Evolutionary conservation across 2,797 vertebrate genomes (phyloP).

Genomic region (Sebastolobus altivelis): DNA sequence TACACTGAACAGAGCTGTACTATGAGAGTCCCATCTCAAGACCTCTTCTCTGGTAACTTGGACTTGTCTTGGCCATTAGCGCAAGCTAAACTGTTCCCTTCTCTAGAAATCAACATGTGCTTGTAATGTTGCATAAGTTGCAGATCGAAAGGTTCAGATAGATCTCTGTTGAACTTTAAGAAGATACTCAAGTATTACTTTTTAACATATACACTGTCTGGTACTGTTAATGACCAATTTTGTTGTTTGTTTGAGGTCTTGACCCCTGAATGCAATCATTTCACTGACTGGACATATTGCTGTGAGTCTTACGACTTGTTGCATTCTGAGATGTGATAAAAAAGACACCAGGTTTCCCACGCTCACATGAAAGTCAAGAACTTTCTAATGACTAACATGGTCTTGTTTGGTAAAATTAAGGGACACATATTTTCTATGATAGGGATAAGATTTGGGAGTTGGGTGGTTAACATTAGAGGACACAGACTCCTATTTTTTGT

Average conservation of each 20-base stretch:
- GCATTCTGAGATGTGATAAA: background rate
- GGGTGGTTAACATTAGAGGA: background rate
- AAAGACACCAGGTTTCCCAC: background rate
- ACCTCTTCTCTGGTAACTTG: slow-evolving; percentile 5
- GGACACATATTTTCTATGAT: background rate
- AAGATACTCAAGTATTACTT: background rate
- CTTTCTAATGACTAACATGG: background rate
- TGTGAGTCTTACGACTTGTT: background rate
- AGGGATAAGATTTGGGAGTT: background rate
- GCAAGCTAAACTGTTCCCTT: background rate
- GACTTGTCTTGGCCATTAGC: slow-evolving; percentile 8
- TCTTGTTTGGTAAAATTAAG: background rate
- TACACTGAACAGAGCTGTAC: slow-evolving; percentile 35
- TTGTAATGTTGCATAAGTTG: background rate
- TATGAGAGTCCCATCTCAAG: background rate
- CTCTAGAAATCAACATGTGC: background rate
- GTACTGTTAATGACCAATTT: background rate
- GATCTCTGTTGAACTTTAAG: background rate
- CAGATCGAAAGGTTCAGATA: background rate
- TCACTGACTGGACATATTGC: background rate
- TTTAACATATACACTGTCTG: background rate
- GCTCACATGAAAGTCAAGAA: background rate
- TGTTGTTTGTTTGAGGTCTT: background rate
- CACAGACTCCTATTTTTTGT: background rate
- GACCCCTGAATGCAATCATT: background rate